Evolutionary conservation across 2,888 invertebrate species (phyloP), one percentile per base, ranked within the genome.

Genomic region (Plebejus melissa): DNA sequence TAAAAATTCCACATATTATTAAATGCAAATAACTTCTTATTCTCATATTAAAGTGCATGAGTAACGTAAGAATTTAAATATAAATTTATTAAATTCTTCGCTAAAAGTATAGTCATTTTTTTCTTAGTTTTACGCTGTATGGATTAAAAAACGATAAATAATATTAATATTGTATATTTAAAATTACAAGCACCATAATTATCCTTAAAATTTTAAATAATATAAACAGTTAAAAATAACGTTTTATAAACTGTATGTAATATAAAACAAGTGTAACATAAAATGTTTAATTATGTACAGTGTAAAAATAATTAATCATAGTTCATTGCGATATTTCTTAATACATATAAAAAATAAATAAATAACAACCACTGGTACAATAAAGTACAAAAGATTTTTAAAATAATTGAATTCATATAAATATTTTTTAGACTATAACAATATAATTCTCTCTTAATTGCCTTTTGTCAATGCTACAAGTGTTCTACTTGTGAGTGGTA

Each of bases 141-240:
- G 65, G 3, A 11, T 36, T 36, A 6, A 36, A 74, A 74, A 74
- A 72, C 74, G 75, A 77, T n/a, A 75, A 77, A 77, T 80, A 70
- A 78, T 77, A 78, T 81, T 80, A 83, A 85, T 83, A 83, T 82
- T 84, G 82, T 83, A 83, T 84, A 86, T 83, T 85, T 83, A 86
- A 85, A 85, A 87, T 88, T 85, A 85, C 81, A 90, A 92, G 91
- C 91, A 91, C 91, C 91, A 87, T 86, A 83, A 86, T 85, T 77
- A 74, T 75, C 75, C 76, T 46, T 72, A 71, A 41, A 50, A 71
- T 46, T 50, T 50, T 50, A 72, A 75, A 75, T 74, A 74, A 75
- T 60, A 38, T 74, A 74, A 74, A 74, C 32, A 72, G 72, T 50
- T 50, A 28, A 57, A 74, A 71, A 71, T 72, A 72, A 72, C 72